phyloP scores from a whole-genome alignment of 2,113 vertebrate genomes.

The Labrus mixtus region DNA sequence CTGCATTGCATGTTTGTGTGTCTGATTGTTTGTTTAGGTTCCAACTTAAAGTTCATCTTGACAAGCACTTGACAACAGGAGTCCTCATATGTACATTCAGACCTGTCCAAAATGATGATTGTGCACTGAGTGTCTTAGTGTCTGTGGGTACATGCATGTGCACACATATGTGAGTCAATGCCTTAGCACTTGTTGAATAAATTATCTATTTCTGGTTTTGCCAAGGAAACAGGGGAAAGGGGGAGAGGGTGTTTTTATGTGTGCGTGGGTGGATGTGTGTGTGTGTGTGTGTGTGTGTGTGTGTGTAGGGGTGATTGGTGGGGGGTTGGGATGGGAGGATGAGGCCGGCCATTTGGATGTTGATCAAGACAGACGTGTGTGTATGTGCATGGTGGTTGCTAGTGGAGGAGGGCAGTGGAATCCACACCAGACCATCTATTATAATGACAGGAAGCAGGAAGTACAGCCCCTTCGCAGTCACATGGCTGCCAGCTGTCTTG shows the following conservation, averaged over 20 bases:
- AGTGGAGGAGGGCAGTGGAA: constrained; percentile 54
- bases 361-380: constrained; percentile 60
- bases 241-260: neutral
- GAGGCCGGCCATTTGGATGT: constrained; percentile 52
- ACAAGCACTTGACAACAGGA: neutral
- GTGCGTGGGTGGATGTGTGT: too few relatives aligned
- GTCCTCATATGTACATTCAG: too few relatives aligned
- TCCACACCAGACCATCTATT: constrained; percentile 76
- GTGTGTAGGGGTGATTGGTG: too few relatives aligned
- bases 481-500: constrained; percentile 78
- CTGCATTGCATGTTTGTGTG: constrained; percentile 7
- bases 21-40: neutral
- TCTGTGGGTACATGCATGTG: constrained; percentile 19
- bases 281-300: too few relatives aligned
- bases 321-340: neutral
- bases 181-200: constrained; percentile 86
- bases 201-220: constrained; percentile 86
- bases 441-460: constrained; percentile 96
- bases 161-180: constrained; percentile 77
- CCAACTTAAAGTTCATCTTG: neutral
- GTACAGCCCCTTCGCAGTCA: constrained; percentile 74
- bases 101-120: neutral
- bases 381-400: constrained; percentile 43
- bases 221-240: constrained; percentile 58
- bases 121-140: neutral